phyloP scores from a whole-genome alignment of 2,113 vertebrate genomes.

The Camelus bactrianus region DNA sequence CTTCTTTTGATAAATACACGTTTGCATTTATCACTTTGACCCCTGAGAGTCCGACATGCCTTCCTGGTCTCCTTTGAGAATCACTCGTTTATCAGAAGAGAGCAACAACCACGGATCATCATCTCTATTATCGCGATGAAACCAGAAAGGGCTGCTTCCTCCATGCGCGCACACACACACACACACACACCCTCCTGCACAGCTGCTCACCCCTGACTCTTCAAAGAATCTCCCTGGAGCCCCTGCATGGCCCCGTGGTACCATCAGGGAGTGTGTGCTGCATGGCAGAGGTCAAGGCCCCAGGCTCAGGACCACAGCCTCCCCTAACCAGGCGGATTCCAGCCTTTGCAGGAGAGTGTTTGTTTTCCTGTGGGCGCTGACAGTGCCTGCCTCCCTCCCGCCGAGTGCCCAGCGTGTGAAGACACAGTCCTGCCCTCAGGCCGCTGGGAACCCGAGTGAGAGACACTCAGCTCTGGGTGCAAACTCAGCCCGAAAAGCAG shows the following conservation, averaged over 20 bases:
- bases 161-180: not conserved
- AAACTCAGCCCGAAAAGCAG: not conserved
- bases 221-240: not conserved
- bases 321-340: not conserved
- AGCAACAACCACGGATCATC: not conserved
- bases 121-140: not conserved
- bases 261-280: not conserved
- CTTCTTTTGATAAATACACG: not conserved
- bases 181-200: not conserved
- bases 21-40: not conserved
- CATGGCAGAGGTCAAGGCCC: not conserved
- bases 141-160: not conserved
- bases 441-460: conserved; percentile 51
- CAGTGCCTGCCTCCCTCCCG: not conserved
- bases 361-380: conserved; percentile 58
- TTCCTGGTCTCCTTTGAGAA: not conserved
- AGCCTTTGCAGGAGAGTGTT: conserved; percentile 47
- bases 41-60: not conserved
- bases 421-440: conserved; percentile 59
- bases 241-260: not conserved
- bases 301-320: not conserved
- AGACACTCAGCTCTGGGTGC: conserved; percentile 21
- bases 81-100: not conserved
- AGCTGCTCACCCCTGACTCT: not conserved
- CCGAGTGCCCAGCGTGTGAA: not conserved